Conservation (phyloP, 2,888 invertebrate species). For the Colletes collaris region DNA sequence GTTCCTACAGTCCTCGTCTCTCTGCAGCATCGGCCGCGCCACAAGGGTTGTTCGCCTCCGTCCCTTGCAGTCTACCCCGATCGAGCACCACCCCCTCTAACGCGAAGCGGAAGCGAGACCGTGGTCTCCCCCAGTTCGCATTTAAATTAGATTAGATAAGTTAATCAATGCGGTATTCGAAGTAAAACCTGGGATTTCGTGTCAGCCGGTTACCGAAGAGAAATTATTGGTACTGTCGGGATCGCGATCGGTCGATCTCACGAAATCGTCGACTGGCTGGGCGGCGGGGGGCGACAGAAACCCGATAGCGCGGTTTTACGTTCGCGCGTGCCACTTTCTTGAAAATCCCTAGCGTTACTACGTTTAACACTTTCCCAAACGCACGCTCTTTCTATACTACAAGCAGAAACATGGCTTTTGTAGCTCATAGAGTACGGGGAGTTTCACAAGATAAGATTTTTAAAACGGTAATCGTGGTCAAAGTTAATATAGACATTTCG, state of each 20-base stretch:
- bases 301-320: slow-evolving; percentile 36
- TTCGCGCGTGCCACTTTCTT: slow-evolving; percentile 41
- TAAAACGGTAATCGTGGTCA: no score
- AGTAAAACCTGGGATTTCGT: slow-evolving; percentile 79
- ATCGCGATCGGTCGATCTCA: slow-evolving; percentile 55
- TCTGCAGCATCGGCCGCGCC: slow-evolving; percentile 40
- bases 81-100: not conserved
- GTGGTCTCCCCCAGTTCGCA: slow-evolving; percentile 64
- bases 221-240: slow-evolving; percentile 62
- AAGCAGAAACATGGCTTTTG: no score
- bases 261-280: slow-evolving; percentile 20
- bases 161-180: slow-evolving; percentile 81
- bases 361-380: no score
- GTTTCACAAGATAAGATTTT: no score
- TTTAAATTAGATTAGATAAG: slow-evolving; percentile 83
- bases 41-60: slow-evolving; percentile 29
- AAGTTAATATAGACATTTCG: no score
- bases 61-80: slow-evolving; percentile 28
- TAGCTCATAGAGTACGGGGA: no score
- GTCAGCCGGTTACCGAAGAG: slow-evolving; percentile 61
- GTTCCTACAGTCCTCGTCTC: slow-evolving; percentile 35
- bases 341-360: slow-evolving; percentile 34
- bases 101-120: slow-evolving; percentile 38
- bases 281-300: not conserved
- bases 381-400: no score